Evolutionary conservation across 35 echinoderm and acorn worm genomes (phyloP).

Genomic region (Lytechinus variegatus): DNA sequence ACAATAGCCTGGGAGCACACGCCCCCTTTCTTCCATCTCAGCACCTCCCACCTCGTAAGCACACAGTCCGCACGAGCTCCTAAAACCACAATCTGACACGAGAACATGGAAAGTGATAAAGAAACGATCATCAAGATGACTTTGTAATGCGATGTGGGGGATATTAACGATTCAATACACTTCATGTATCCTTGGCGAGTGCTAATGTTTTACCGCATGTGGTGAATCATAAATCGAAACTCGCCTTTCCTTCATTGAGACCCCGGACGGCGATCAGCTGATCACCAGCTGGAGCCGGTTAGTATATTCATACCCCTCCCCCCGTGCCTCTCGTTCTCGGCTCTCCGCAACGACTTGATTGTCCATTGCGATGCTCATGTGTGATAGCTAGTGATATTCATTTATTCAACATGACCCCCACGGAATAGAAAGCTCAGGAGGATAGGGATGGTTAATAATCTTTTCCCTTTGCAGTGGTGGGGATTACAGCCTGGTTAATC

Average conservation of each 20-base stretch:
- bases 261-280: not conserved
- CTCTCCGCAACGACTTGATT: too few species aligned
- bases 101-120: not conserved
- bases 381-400: too few species aligned
- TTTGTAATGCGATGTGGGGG: not conserved
- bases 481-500: too few species aligned
- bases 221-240: not conserved
- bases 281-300: conserved; percentile 7
- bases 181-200: not conserved
- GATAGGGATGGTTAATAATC: too few species aligned
- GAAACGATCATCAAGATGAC: not conserved
- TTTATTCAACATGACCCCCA: too few species aligned
- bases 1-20: not conserved
- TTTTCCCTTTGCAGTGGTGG: too few species aligned
- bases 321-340: not conserved
- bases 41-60: not conserved
- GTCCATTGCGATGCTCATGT: too few species aligned
- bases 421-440: too few species aligned
- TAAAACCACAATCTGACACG: not conserved
- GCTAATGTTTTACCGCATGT: not conserved
- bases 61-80: not conserved
- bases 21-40: not conserved
- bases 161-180: not conserved
- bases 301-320: not conserved
- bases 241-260: not conserved